A percentile compares a stretch with the other conserved stretches of the same genome.
Conservation (phyloP, 2,888 invertebrate species). For the Physocephala rufipes region DNA sequence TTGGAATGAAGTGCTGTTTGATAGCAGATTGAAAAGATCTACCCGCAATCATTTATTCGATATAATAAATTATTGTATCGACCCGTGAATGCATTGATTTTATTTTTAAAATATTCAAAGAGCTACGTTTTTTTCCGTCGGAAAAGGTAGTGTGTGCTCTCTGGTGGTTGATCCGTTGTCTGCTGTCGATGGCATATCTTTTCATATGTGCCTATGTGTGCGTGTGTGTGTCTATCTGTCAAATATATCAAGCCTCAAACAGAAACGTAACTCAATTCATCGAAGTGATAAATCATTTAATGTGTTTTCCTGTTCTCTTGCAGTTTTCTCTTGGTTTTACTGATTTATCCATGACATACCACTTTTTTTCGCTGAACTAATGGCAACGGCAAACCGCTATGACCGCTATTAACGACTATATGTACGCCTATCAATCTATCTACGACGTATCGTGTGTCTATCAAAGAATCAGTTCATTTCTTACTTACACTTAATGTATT, state of each 20-base stretch:
- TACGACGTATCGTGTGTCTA: too few species aligned
- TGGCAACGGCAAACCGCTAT: background rate
- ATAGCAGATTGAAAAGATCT: background rate
- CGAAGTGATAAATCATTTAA: conserved; percentile 36
- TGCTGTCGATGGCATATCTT: background rate
- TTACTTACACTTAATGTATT: too few species aligned
- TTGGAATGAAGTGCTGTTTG: background rate
- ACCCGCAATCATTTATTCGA: background rate
- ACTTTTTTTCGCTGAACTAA: conserved; percentile 35
- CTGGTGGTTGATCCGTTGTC: background rate
- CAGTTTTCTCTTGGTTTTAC: background rate
- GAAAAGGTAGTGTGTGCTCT: background rate
- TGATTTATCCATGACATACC: conserved; percentile 26
- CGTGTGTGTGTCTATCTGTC: conserved; percentile 1
- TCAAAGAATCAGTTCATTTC: background rate
- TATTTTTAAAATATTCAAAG: background rate
- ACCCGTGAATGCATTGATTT: background rate
- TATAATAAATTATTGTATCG: conserved; percentile 18
- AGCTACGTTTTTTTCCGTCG: background rate
- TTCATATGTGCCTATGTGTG: background rate
- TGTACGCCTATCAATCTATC: conserved; percentile 11
- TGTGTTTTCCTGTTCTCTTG: conserved; percentile 19
- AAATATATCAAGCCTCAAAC: conserved; percentile 27
- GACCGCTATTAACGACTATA: background rate
- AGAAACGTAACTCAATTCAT: conserved; percentile 26